Conservation (phyloP, 2,888 invertebrate genomes). For the Pemphredon lugubris region DNA sequence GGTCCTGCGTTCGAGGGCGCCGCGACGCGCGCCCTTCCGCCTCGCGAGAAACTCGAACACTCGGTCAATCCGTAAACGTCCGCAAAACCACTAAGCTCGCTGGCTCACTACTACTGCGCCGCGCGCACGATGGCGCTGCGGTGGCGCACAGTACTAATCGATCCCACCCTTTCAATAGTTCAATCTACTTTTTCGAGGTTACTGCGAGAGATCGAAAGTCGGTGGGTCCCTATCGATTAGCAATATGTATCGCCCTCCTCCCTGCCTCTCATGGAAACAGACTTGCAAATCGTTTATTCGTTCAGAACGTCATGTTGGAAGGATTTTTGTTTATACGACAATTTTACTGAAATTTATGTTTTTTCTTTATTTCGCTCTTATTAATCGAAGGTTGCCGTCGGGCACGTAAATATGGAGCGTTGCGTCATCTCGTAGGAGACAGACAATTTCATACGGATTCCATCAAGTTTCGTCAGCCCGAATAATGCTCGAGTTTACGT, state of each 20-base stretch:
- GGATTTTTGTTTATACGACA: neutral
- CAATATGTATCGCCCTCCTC: constrained; percentile 13
- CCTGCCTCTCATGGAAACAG: constrained; percentile 21
- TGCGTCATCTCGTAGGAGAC: neutral
- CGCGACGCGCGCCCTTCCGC: constrained; percentile 38
- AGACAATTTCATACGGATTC: too few relatives aligned
- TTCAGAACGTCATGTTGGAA: neutral
- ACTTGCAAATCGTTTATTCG: neutral
- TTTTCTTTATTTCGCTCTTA: too few relatives aligned
- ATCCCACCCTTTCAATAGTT: constrained; percentile 46
- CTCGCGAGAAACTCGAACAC: constrained; percentile 47
- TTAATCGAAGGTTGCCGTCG: too few relatives aligned
- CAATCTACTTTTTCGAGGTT: constrained; percentile 38
- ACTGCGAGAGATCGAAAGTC: constrained; percentile 28
- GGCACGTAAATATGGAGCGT: too few relatives aligned
- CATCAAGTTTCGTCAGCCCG: neutral
- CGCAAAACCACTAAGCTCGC: constrained; percentile 51
- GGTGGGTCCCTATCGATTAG: constrained; percentile 11
- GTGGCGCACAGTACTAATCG: constrained; percentile 64
- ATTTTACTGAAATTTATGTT: neutral
- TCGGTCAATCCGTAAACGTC: constrained; percentile 43
- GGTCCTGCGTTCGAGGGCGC: constrained; percentile 18
- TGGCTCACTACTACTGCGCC: constrained; percentile 26
- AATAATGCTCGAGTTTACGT: too few relatives aligned
- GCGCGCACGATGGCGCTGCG: constrained; percentile 52